Conservation (phyloP, 1,140 invertebrate species). For the Palaemon carinicauda region DNA sequence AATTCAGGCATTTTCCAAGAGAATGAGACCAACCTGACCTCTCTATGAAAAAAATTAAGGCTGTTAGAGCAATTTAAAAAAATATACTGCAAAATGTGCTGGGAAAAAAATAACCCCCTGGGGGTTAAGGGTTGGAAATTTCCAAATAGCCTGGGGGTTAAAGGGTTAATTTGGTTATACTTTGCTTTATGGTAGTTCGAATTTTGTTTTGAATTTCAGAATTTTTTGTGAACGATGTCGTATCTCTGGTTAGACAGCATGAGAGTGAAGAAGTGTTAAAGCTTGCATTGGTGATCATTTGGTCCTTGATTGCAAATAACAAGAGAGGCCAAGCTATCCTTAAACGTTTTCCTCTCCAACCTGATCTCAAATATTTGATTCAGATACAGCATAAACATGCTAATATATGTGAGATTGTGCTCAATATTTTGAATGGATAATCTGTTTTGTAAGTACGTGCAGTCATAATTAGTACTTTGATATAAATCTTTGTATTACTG, state of each 20-base stretch:
- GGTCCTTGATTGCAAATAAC: slow-evolving; percentile 37
- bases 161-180: not conserved
- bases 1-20: no score
- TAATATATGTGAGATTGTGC: not conserved
- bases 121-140: not conserved
- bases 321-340: slow-evolving; percentile 39
- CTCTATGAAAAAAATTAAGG: no score
- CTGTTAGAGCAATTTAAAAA: no score
- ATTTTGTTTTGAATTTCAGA: not conserved
- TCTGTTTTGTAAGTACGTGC: not conserved
- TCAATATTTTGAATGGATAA: not conserved
- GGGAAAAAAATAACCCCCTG: no score
- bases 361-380: not conserved
- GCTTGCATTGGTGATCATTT: slow-evolving; percentile 10
- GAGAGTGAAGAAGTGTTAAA: not conserved
- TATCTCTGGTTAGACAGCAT: not conserved
- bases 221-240: not conserved
- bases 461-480: not conserved
- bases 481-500: not conserved
- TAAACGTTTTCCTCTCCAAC: slow-evolving; percentile 17
- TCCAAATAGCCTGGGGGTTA: not conserved
- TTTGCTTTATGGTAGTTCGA: no score
- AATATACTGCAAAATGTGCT: no score
- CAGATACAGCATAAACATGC: not conserved
- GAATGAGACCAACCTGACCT: no score